These are phyloP conservation scores for Pteropus alecto DNA, from an alignment of 2,113 vertebrate genomes.

Conservation along the genomic window DNA sequence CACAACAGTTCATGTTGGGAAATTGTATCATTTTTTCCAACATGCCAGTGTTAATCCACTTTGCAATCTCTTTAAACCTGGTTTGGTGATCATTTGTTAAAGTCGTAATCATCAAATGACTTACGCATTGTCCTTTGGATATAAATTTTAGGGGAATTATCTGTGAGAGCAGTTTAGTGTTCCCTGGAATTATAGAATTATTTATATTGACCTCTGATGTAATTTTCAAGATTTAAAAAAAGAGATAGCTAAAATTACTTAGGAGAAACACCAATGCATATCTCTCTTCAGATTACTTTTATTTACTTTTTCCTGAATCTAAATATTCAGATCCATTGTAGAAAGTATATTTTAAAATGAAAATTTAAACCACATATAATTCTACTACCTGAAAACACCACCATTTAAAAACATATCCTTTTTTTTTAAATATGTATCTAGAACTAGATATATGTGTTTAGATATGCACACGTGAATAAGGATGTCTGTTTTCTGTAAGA, in stretches of 20 bases:
- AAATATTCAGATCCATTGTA: neutral
- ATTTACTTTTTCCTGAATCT: neutral
- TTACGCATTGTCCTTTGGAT: neutral
- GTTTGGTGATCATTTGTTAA: neutral
- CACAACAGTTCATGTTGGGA: constrained; percentile 3
- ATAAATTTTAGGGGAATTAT: constrained; percentile 36
- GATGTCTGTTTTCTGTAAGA: neutral
- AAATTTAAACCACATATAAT: neutral
- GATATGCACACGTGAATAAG: neutral
- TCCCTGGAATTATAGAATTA: neutral
- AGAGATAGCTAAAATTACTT: neutral
- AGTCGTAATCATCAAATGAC: neutral
- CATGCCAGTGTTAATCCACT: constrained; percentile 36
- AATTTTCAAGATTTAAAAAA: constrained; percentile 29
- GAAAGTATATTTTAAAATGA: constrained; percentile 27
- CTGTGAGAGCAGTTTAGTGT: neutral
- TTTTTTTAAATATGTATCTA: neutral
- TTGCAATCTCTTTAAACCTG: neutral
- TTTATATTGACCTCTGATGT: constrained; percentile 19
- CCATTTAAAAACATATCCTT: neutral
- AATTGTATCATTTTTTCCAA: constrained; percentile 39
- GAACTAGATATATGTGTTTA: neutral
- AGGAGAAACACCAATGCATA: neutral
- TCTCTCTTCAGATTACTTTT: neutral
- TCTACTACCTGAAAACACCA: neutral